Base-by-base conservation (phyloP, 2,113 vertebrate genomes). In the Neodon shergylaensis region DNA sequence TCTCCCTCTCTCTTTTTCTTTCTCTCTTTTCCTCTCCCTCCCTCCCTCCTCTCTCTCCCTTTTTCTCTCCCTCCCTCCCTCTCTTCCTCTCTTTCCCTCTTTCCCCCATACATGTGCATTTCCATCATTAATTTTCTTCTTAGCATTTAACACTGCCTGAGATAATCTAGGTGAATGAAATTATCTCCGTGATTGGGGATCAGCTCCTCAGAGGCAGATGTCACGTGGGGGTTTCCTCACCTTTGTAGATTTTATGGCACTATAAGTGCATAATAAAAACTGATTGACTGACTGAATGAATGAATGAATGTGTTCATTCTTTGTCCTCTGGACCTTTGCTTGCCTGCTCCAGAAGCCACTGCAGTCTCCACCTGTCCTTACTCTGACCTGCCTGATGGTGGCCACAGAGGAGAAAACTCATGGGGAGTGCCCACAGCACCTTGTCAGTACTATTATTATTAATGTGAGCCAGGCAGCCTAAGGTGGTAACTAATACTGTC, bases 61-160 rank as follows among this genome's bases (percentile, higher is more conserved):
- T 0, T 6, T 3, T 19, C 54, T 1, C 16, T 5, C 52, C 16
- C 17, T 24, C 19, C 3, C 16, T n/a, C 17, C 0, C 36, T 10
- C 68, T 17, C 14, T 17, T 11, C 28, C 28, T 5, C 28, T 31
- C 68, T 33, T 68, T 68, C 66, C 66, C 66, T 36, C 36, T 36
- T 19, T 39, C n/a, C 5, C 70, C n/a, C 17, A 54, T n/a, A 81
- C 21, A 39, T 61, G 79, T 9, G 0, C 47, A 16, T 52, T 58
- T 7, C 39, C 7, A 63, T 66, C 14, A 11, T 16, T 52, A 39
- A 77, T 72, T 91, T 77, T 85, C 77, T 82, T 61, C 24, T 70
- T 44, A 28, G 78, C 31, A n/a, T 94, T 58, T 82, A 26, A 39
- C 36, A 73, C n/a, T 58, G 79, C 54, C 70, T 82, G 65, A 84